phyloP scores from a whole-genome alignment of 2,888 invertebrate genomes.

The Diarsia rubi region DNA sequence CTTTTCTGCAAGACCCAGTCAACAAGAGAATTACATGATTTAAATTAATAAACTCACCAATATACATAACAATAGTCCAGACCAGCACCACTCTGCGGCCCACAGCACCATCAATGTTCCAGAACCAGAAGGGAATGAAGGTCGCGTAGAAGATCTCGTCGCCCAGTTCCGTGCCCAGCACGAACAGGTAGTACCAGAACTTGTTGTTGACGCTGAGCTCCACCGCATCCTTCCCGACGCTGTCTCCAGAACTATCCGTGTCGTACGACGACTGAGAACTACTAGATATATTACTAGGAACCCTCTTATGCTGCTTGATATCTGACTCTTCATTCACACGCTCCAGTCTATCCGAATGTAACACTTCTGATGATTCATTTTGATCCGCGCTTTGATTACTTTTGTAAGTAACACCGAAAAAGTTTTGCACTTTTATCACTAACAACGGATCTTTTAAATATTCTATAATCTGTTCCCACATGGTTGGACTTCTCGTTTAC shows the following conservation, averaged over 20 bases:
- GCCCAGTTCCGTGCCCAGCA: conserved; percentile 96
- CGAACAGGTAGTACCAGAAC: conserved; percentile 96
- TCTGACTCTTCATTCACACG: conserved; percentile 75
- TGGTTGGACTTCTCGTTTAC: conserved; percentile 62
- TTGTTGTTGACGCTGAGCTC: conserved; percentile 92
- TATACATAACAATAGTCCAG: conserved; percentile 96
- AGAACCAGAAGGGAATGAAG: conserved; percentile 98
- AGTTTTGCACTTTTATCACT: conserved; percentile 95
- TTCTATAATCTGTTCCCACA: conserved; percentile 91
- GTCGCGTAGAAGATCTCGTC: conserved; percentile 97
- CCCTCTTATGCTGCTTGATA: conserved; percentile 81
- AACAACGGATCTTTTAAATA: conserved; percentile 94
- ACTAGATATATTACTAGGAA: conserved; percentile 83
- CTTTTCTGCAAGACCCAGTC: not conserved
- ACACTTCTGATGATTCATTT: conserved; percentile 76
- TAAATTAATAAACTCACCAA: conserved; percentile 90
- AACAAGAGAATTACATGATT: too few relatives aligned
- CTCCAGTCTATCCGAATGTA: conserved; percentile 78
- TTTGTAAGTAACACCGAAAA: conserved; percentile 93
- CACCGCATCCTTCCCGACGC: conserved; percentile 78
- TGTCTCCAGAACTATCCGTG: conserved; percentile 83
- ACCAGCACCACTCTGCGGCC: conserved; percentile 95
- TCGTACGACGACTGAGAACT: conserved; percentile 85
- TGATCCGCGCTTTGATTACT: conserved; percentile 71
- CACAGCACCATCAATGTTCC: conserved; percentile 97